Evolutionary conservation across 1,140 invertebrate genomes (phyloP).

Genomic region (Pseudomyrmex concolor): DNA sequence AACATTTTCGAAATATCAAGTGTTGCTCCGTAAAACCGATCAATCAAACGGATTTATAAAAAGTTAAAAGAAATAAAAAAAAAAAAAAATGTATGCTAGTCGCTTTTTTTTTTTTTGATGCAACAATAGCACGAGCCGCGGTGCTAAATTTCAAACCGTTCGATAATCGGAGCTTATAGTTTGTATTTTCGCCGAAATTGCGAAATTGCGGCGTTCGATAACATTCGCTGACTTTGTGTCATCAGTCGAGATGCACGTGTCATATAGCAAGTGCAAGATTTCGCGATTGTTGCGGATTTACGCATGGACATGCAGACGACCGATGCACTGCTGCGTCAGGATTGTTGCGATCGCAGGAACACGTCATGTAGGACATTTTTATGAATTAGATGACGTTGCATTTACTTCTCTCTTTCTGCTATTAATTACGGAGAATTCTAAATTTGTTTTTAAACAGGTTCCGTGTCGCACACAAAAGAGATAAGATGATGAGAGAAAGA

Average conservation of each 20-base stretch:
- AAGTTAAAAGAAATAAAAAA: neutral
- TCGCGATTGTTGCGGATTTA: constrained; percentile 27
- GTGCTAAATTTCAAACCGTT: neutral
- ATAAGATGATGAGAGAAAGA: too few species aligned
- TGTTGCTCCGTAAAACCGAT: neutral
- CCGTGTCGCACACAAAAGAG: neutral
- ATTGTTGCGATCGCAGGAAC: constrained; percentile 20
- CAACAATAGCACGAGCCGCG: neutral
- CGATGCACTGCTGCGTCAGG: neutral
- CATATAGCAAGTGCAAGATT: neutral
- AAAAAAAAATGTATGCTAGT: neutral
- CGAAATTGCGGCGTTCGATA: constrained; percentile 1
- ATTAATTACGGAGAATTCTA: neutral
- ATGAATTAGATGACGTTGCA: constrained; percentile 13
- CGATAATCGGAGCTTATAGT: neutral
- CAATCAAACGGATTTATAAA: constrained; percentile 14
- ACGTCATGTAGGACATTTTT: constrained; percentile 1
- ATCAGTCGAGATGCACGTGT: constrained; percentile 33
- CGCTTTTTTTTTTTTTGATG: constrained; percentile 13
- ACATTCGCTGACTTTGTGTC: constrained; percentile 1
- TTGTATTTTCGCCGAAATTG: constrained; percentile 31
- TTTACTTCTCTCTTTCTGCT: neutral
- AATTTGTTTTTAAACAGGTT: neutral
- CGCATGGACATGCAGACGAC: neutral
- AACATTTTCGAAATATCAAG: constrained; percentile 2